Evolutionary conservation across 2,888 invertebrate genomes (phyloP), one percentile per base, ranked within the genome.

Genomic region (Siphonodentalium dalli): DNA sequence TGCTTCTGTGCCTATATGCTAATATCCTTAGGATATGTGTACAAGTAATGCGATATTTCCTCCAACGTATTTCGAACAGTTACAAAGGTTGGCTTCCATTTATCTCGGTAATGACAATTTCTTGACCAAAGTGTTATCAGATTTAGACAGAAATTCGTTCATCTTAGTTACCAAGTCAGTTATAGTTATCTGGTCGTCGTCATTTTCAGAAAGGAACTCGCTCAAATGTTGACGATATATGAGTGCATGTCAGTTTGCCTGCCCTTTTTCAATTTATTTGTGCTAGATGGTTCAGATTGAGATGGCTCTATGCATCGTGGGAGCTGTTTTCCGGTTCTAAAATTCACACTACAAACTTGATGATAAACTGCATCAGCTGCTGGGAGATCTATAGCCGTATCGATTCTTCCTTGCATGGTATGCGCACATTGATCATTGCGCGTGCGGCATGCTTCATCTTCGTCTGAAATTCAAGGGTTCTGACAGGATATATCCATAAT

Each of bases 61-160:
- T 38, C 13, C 23, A 58, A 55, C 23, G 48, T 63, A 9, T 18
- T 46, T 29, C 42, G 41, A n/a, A 63, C 40, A 34, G 58, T 55
- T 13, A 59, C 58, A 9, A 56, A 47, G 48, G 52, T 49, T 6
- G 43, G 33, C 29, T 45, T 20, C 55, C 56, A 48, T 52, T 59
- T 26, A 63, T 15, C 11, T 56, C 50, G 15, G 57, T 51, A 24
- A 60, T 56, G 5, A 60, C 35, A 18, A 64, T 50, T 34, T 35
- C 44, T 27, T 63, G 39, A 29, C 57, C 62, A 38, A 64, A 64
- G 26, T 53, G 43, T 37, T 52, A 5, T 40, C 34, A 24, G 31
- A 33, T 11, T 26, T 13, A 2, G 24, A 13, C 18, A 41, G 26
- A 27, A 24, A 23, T 8, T 41, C 21, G 1, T 49, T 13, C 42